These are phyloP conservation scores for Smithornis capensis DNA, from an alignment of 2,113 vertebrate species.

Conservation along the genomic window DNA sequence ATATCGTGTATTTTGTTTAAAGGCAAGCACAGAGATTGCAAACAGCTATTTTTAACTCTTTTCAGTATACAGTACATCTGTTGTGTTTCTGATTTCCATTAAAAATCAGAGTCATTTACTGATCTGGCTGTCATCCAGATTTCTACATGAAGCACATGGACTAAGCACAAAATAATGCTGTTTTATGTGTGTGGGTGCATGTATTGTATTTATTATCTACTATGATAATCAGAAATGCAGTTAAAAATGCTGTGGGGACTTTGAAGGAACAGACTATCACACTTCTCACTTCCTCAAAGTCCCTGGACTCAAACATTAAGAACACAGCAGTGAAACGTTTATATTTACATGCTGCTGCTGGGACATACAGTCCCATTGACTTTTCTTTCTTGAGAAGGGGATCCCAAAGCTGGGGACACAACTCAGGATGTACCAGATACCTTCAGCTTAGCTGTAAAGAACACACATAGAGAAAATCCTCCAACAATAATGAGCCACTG, in stretches of 20 bases:
- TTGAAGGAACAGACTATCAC: neutral
- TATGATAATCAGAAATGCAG: neutral
- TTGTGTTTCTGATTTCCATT: conserved; percentile 43
- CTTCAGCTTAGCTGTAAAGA: neutral
- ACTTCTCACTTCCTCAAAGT: neutral
- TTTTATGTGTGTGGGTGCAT: conserved; percentile 9
- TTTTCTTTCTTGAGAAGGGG: neutral
- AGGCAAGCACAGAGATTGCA: conserved; percentile 16
- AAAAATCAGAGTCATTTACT: conserved; percentile 53
- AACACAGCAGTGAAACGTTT: neutral
- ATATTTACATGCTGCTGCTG: neutral
- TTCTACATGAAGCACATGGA: conserved; percentile 48
- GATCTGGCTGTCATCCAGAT: conserved; percentile 51
- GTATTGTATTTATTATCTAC: conserved; percentile 17
- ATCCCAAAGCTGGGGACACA: neutral
- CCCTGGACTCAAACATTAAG: neutral
- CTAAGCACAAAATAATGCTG: conserved; percentile 34
- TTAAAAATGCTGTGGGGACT: neutral
- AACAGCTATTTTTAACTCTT: conserved; percentile 66
- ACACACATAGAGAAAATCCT: neutral
- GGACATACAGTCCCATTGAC: neutral
- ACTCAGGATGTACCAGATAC: neutral
- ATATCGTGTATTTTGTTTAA: neutral
- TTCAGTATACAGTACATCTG: conserved; percentile 59
- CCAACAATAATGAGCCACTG: neutral